Conservation (phyloP, 2,888 invertebrate species). For the Pandemis heparana region DNA sequence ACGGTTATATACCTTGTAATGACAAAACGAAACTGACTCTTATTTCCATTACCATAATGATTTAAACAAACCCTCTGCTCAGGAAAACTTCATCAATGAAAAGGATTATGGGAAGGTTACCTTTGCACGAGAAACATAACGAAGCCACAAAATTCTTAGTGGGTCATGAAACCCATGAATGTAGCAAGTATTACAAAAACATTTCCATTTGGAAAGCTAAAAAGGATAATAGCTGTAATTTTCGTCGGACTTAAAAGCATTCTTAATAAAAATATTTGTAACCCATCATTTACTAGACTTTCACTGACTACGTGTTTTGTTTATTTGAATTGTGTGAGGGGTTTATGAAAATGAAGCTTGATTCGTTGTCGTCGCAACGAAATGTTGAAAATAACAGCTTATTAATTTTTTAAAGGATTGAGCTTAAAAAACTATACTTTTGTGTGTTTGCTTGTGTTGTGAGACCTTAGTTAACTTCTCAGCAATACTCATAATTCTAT, state of each 20-base stretch:
- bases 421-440: too few relatives aligned
- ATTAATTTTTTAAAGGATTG: too few relatives aligned
- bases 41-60: not conserved
- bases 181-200: constrained; percentile 22
- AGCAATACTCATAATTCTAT: too few relatives aligned
- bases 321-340: not conserved
- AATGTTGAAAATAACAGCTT: too few relatives aligned
- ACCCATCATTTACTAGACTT: constrained; percentile 2
- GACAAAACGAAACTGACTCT: not conserved
- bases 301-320: not conserved
- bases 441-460: too few relatives aligned
- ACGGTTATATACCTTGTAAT: not conserved
- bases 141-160: constrained; percentile 11
- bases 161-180: constrained; percentile 29
- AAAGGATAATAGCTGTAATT: constrained; percentile 27
- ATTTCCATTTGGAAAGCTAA: constrained; percentile 28
- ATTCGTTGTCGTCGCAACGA: too few relatives aligned
- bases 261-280: constrained; percentile 13
- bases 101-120: constrained; percentile 3
- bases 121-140: constrained; percentile 2
- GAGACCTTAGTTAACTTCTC: too few relatives aligned
- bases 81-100: not conserved
- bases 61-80: not conserved
- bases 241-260: constrained; percentile 15
- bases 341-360: too few relatives aligned